Base-by-base conservation (phyloP, 2,888 invertebrate genomes). In the Muschampia plurimacula region DNA sequence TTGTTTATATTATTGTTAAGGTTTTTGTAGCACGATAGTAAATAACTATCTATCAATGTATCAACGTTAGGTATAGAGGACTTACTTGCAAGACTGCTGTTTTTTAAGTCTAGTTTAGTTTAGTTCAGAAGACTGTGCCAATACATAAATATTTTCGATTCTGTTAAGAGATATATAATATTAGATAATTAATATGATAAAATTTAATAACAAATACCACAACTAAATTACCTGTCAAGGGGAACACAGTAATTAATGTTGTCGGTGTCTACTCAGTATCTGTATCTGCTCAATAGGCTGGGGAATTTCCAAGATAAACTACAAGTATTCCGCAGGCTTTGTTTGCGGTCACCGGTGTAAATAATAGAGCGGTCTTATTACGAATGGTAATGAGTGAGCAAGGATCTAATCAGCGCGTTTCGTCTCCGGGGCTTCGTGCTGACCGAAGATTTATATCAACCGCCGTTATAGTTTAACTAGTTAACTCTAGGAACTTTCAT, bases 271-370 rank as follows among this genome's bases (percentile, higher is more conserved):
- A 13, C 52, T 22, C n/a, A n/a, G n/a, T n/a, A n/a, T n/a, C 52
- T 55, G 49, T 8, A 39, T n/a, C 49, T 49, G 5, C 22, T 22
- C 52, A 55, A 55, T 55, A 55, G 22, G 22, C 55, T 15, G 55
- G 55, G 55, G 55, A 55, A 55, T 59, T 59, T 59, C 32, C 59
- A 13, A 59, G 59, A 59, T 32, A 59, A 32, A 22, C 52, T 15
- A 3, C 28, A 15, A 55, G 12, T 59, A 12, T n/a, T 3, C 32
- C 8, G 15, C 8, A 3, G 12, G 36, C 60, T 62, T 62, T 62
- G 60, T 62, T 39, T 62, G 60, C 60, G 60, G 60, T 62, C 60
- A 39, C 60, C 60, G 32, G 36, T n/a, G 60, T 62, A n/a, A 39
- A 62, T 62, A 62, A 65, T 65, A 62, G n/a, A 62, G 60, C 60